These are phyloP conservation scores for Pelecanus crispus DNA, from an alignment of 2,113 vertebrate species.

Conservation along the genomic window DNA sequence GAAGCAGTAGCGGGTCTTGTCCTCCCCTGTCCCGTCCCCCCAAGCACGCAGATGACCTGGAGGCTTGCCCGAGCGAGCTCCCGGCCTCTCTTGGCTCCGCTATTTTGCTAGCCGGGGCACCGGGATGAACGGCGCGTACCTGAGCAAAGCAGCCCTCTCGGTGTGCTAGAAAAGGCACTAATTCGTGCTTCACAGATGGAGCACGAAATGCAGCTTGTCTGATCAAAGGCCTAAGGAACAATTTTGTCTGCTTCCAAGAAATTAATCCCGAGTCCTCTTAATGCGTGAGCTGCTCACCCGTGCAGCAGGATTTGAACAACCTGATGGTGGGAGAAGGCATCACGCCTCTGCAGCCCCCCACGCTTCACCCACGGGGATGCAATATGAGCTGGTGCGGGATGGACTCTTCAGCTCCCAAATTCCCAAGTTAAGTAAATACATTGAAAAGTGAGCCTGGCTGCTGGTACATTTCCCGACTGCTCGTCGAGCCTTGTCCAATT, in stretches of 20 bases:
- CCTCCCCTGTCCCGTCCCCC: not conserved
- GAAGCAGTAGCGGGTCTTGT: not conserved
- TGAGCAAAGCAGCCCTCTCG: accelerated
- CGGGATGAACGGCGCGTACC: accelerated
- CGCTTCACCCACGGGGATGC: accelerated
- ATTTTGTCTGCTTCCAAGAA: not conserved
- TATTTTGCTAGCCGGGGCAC: not conserved
- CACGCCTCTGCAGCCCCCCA: not conserved
- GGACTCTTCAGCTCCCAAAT: not conserved
- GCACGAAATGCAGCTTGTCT: not conserved
- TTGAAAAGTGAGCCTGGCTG: not conserved
- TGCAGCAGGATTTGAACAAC: not conserved
- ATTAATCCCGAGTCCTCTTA: not conserved
- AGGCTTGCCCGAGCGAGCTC: not conserved
- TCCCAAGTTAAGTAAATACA: not conserved
- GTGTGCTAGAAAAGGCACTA: not conserved
- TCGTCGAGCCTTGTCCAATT: not conserved
- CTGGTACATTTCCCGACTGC: not conserved
- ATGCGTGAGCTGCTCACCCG: not conserved
- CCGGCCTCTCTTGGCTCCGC: not conserved
- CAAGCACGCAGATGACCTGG: not conserved
- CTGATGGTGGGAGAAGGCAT: accelerated
- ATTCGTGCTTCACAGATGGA: not conserved
- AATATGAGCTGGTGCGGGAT: accelerated
- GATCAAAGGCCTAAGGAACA: not conserved